phyloP scores from a whole-genome alignment of 2,888 invertebrate species.

The Metacarcinus magister region DNA sequence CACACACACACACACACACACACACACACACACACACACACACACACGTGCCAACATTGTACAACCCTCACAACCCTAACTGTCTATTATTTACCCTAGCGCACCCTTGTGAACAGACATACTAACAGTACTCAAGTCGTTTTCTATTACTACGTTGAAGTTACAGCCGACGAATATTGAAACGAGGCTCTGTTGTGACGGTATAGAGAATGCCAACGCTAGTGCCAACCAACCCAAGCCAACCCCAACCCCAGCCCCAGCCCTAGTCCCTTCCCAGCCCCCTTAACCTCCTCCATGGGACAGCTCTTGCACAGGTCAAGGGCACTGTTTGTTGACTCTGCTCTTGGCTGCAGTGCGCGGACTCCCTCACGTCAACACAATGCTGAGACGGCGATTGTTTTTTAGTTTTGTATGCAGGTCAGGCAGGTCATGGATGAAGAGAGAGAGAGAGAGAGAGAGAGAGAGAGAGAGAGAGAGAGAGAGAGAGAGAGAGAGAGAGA shows the following conservation, averaged over 20 bases:
- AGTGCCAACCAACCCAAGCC: too few relatives aligned
- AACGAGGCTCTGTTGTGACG: constrained; percentile 19
- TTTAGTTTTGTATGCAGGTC: too few relatives aligned
- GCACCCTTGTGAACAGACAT: background rate
- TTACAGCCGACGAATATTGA: background rate
- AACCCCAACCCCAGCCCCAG: too few relatives aligned
- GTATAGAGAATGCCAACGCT: background rate
- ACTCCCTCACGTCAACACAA: background rate
- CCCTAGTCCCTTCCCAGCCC: background rate
- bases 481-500: background rate
- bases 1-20: constrained; percentile 48
- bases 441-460: background rate
- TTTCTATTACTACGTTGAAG: background rate
- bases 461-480: background rate
- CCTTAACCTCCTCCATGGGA: constrained; percentile 32
- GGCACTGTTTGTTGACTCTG: constrained; percentile 43
- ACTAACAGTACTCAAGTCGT: background rate
- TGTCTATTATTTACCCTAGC: background rate
- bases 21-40: constrained; percentile 48
- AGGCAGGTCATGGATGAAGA: background rate
- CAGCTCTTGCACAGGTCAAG: constrained; percentile 46
- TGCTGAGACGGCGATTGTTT: too few relatives aligned
- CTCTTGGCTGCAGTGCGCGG: background rate
- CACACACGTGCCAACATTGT: background rate
- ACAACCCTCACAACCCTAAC: too few relatives aligned